A percentile compares a stretch with the other conserved stretches of the same genome.
phyloP scores from a whole-genome alignment of 2,113 vertebrate genomes.

The Capreolus pygargus region DNA sequence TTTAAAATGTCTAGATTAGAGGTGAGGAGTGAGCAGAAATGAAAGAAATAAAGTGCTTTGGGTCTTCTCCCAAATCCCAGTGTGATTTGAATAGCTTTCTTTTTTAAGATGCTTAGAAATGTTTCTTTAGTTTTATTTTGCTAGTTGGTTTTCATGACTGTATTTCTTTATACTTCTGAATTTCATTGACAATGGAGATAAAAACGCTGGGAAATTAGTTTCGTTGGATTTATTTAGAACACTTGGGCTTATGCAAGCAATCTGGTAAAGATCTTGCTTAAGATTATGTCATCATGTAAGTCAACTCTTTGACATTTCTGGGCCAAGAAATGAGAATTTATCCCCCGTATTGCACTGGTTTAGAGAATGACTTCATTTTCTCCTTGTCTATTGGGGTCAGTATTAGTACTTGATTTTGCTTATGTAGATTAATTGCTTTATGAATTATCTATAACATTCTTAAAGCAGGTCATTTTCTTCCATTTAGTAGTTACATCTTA shows the following conservation, averaged over 20 bases:
- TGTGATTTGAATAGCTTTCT: neutral
- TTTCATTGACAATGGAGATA: conserved; percentile 2
- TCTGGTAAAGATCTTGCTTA: neutral
- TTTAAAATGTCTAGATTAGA: neutral
- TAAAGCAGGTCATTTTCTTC: neutral
- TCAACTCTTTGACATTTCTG: neutral
- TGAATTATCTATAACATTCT: neutral
- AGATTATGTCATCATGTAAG: neutral
- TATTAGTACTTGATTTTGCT: conserved; percentile 2
- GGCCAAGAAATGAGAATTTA: neutral
- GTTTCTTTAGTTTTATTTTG: neutral
- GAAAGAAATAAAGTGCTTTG: neutral
- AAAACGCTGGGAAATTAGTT: neutral
- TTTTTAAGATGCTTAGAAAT: neutral
- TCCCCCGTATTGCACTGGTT: neutral
- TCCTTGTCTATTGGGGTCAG: neutral
- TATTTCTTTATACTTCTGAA: neutral
- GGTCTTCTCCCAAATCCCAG: neutral
- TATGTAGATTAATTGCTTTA: neutral
- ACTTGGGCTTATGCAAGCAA: neutral
- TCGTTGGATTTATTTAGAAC: neutral
- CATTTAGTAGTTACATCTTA: neutral
- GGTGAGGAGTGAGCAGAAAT: neutral
- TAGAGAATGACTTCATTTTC: neutral
- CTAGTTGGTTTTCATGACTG: neutral